Conservation (phyloP, 2,797 vertebrate genomes). For the Gephyroberyx darwinii region DNA sequence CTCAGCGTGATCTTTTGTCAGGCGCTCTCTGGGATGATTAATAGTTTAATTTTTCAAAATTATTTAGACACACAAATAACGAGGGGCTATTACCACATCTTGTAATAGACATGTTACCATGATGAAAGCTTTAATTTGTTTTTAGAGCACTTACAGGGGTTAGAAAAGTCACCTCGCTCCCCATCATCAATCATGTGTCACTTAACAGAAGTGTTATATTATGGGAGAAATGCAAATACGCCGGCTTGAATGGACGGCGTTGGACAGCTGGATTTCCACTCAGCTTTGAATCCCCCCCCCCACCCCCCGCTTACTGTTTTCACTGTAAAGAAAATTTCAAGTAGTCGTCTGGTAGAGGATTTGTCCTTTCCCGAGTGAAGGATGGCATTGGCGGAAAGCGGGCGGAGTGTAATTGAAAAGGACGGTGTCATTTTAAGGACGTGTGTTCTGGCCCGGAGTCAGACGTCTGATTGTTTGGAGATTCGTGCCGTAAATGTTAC, state of each 20-base stretch:
- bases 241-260: slow-evolving; percentile 71
- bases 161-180: slow-evolving; percentile 80
- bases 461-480: slow-evolving; percentile 18
- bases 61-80: slow-evolving; percentile 85
- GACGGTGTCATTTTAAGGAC: slow-evolving; percentile 30
- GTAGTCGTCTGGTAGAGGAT: slow-evolving; percentile 64
- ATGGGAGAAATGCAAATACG: slow-evolving; percentile 79
- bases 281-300: slow-evolving; percentile 42
- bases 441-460: slow-evolving; percentile 12
- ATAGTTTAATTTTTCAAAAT: slow-evolving; percentile 86
- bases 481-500: neutral
- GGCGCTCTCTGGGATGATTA: slow-evolving; percentile 79
- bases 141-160: slow-evolving; percentile 84
- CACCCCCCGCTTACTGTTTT: slow-evolving; percentile 65
- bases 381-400: slow-evolving; percentile 50
- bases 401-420: slow-evolving; percentile 55
- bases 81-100: slow-evolving; percentile 84
- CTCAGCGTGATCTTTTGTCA: slow-evolving; percentile 71
- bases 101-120: slow-evolving; percentile 82
- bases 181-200: slow-evolving; percentile 87
- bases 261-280: slow-evolving; percentile 67
- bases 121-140: slow-evolving; percentile 88
- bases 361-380: slow-evolving; percentile 61
- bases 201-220: slow-evolving; percentile 80
- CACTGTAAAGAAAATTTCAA: slow-evolving; percentile 76